Base-by-base conservation (phyloP, 2,797 vertebrate species). In the Mormyrus hasselquistii region DNA sequence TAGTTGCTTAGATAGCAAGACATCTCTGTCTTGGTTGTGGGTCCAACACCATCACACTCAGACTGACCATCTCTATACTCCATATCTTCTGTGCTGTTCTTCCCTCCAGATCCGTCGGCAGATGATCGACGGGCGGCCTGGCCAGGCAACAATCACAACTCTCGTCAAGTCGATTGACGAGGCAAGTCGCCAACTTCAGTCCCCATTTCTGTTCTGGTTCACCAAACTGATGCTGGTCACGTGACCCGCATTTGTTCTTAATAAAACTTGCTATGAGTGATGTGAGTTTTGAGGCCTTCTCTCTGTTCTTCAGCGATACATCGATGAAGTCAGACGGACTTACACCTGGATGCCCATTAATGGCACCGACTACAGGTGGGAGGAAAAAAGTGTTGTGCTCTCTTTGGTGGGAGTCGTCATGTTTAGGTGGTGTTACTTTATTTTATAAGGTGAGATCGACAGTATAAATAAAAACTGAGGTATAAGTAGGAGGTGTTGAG, bases 321-420 rank as follows among this genome's bases (percentile, higher is more conserved):
- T 99, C 57, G 98, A 99, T 0, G 97, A 99, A 93, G 97, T 96
- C 79, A 92, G 95, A 76, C 95, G 98, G 90, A 99, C 97, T 1
- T 99, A 99, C 93, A 99, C 98, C 0, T 99, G 98, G 97, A 97
- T 97, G 3, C 97, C 98, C 55, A 97, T 99, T 93, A 95, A 98
- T 52, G 98, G 98, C 91, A 98, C 98, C 89, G 97, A 99, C 93
- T 99, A 99, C 96, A 99, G 98, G 98, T 99, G 93, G 93, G 96
- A 52, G 34, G 38, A 79, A 44, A 87, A 76, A 49, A 38, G n/a
- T 38, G 50, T 38, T 2, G 9, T 62, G 6, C 14, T 19, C n/a
- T 86, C 49, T 38, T n/a, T 12, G 19, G 59, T 83, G 85, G 83
- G 47, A 34, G 14, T 62, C 8, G 6, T 50, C 19, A 2, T 29